Base-by-base conservation (phyloP, 2,113 vertebrate genomes). In the Lutjanus erythropterus region DNA sequence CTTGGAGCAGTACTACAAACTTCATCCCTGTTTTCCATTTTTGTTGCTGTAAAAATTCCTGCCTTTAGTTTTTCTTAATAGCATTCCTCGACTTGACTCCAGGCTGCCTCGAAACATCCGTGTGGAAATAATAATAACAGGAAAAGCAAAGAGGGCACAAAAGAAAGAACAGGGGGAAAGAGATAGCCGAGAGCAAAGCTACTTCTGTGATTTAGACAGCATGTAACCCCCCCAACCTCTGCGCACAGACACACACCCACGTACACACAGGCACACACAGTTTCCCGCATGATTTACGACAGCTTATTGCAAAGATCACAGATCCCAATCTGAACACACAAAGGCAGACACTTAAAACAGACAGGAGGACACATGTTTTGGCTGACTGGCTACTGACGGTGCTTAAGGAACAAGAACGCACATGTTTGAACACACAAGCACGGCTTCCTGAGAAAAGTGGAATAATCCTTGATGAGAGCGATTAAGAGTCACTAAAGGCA, bases 321-420 rank as follows among this genome's bases (percentile, higher is more conserved):
- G 87, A 91, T 75, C 68, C 46, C 71, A 83, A 90, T 90, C 88
- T 71, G 77, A 84, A 72, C 72, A 81, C 86, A 91, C 85, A 84
- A 86, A 90, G 64, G 69, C 77, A 85, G 74, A 75, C 77, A 86
- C 84, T 89, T 91, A 77, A 88, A 86, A 62, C 49, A 88, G 85
- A 91, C 91, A 86, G 77, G 87, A 91, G 86, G 80, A 94, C 88
- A 83, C 88, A 87, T 93, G 88, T 92, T 90, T 75, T 81, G 66
- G 86, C 70, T 83, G 88, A 88, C 88, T 85, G 80, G 66, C 75
- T 67, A 78, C 87, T 61, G 83, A 91, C 37, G 4, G 55, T 9
- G 72, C 78, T 78, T 4, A 15, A 44, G 65, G 79, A 88, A 89
- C 90, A 92, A 90, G 93, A 89, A 83, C 3, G 23, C 50, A 86